These are phyloP conservation scores for Heterocephalus glaber DNA, from an alignment of 2,113 vertebrate species.

Conservation along the genomic window DNA sequence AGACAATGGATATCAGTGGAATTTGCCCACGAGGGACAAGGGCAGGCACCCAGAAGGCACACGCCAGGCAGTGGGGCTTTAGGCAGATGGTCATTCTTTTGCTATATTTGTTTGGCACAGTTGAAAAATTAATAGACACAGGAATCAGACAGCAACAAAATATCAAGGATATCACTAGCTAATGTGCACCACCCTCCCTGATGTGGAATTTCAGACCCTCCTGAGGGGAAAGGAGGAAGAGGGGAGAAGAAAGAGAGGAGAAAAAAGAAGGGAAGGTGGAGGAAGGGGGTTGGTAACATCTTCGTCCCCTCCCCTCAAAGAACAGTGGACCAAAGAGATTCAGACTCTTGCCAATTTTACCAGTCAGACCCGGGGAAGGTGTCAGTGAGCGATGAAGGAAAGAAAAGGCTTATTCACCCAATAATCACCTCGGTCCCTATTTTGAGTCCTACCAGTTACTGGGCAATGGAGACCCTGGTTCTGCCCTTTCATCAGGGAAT, in stretches of 20 bases:
- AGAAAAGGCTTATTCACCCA: neutral
- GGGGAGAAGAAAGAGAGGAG: fast-evolving
- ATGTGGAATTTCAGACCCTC: neutral
- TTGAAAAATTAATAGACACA: slow-evolving; percentile 41
- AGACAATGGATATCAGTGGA: neutral
- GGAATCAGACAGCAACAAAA: neutral
- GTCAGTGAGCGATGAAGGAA: neutral
- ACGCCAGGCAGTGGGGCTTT: neutral
- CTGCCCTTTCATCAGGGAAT: neutral
- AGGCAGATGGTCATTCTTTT: neutral
- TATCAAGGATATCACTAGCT: neutral
- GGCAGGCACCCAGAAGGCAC: neutral
- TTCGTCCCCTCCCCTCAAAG: neutral
- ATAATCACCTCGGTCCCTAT: neutral
- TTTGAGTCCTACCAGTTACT: neutral
- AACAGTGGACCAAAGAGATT: neutral
- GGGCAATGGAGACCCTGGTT: neutral
- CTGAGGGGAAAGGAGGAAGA: neutral
- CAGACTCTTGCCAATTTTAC: neutral
- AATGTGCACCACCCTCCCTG: no score
- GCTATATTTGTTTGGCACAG: neutral
- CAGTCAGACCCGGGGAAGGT: neutral
- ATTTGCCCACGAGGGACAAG: neutral
- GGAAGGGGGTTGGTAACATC: neutral
- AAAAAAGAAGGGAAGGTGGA: neutral